phyloP scores from a whole-genome alignment of 2,888 invertebrate genomes.

The Alloscopus bannaensis region DNA sequence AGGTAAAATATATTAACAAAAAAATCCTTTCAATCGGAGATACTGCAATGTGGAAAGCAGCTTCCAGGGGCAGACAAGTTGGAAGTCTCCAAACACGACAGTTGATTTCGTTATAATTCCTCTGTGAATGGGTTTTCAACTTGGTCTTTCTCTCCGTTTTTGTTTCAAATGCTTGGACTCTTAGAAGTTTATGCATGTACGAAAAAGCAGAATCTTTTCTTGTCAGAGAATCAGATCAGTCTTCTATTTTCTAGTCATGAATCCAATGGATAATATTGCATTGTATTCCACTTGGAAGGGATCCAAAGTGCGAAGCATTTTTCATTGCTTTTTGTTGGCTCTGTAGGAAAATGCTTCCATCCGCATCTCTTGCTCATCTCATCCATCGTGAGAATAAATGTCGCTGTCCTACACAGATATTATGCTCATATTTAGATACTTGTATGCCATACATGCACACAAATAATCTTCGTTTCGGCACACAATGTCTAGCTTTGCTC shows the following conservation, averaged over 20 bases:
- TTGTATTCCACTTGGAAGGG: conserved; percentile 46
- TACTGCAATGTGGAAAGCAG: neutral
- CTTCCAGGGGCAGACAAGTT: neutral
- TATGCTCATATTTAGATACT: neutral
- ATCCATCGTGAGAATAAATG: too few relatives aligned
- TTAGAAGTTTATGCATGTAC: neutral
- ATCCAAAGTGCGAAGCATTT: conserved; percentile 37
- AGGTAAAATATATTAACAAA: too few relatives aligned
- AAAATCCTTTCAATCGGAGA: neutral
- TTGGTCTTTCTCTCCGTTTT: neutral
- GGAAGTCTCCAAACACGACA: neutral
- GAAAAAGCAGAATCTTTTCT: conserved; percentile 15
- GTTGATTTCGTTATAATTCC: neutral
- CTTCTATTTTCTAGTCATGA: conserved; percentile 41
- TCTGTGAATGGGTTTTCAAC: neutral
- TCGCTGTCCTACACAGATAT: neutral
- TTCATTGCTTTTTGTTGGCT: conserved; percentile 7
- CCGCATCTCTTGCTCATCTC: conserved; percentile 9
- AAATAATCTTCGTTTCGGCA: neutral
- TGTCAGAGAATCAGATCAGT: conserved; percentile 27
- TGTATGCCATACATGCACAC: neutral
- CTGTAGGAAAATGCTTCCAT: neutral
- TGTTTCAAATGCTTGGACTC: conserved; percentile 7
- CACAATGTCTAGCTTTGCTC: conserved; percentile 1
- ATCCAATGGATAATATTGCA: conserved; percentile 29